These are phyloP conservation scores for Sula dactylatra DNA, from an alignment of 2,113 vertebrate genomes.

Conservation along the genomic window DNA sequence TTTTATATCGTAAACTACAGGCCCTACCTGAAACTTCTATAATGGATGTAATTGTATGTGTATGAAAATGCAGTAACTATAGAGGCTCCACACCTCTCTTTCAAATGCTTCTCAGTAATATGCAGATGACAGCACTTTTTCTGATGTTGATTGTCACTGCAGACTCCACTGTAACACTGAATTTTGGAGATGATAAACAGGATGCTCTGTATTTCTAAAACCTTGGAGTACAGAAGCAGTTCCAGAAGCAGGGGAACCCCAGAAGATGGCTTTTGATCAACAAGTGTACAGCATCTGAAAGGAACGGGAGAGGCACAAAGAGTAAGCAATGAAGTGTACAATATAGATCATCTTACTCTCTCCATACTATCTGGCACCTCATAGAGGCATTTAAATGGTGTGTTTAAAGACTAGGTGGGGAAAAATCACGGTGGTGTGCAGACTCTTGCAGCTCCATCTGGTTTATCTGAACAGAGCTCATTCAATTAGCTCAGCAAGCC, in stretches of 20 bases:
- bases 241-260: neutral
- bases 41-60: neutral
- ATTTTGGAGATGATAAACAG: neutral
- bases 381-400: neutral
- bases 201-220: neutral
- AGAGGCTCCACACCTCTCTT: neutral
- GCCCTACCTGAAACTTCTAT: neutral
- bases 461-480: neutral
- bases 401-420: neutral
- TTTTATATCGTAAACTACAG: neutral
- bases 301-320: neutral
- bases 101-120: neutral
- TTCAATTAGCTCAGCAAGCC: conserved; percentile 13
- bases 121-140: neutral
- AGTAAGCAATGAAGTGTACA: neutral
- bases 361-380: neutral
- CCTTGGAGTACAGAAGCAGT: neutral
- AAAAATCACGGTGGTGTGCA: neutral
- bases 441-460: neutral
- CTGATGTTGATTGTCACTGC: neutral
- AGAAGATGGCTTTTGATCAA: neutral
- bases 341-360: neutral
- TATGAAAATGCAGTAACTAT: neutral
- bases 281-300: neutral
- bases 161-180: neutral